phyloP scores from a whole-genome alignment of 2,888 invertebrate genomes.

The Andrena minutula region DNA sequence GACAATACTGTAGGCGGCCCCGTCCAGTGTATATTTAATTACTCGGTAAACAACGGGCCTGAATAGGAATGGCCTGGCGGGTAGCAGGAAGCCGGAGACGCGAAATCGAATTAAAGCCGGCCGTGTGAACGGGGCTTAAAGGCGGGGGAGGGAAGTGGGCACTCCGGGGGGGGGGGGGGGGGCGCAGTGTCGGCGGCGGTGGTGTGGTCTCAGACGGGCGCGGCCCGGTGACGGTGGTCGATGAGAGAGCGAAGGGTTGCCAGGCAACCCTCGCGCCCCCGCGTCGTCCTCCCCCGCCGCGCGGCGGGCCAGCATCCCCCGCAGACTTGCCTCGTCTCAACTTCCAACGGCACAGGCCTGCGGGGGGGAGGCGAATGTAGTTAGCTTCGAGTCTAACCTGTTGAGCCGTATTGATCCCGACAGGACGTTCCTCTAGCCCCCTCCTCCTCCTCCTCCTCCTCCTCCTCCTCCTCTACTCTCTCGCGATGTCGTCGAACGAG shows the following conservation, averaged over 20 bases:
- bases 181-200: conserved; percentile 42
- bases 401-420: conserved; percentile 83
- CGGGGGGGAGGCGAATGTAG: conserved; percentile 56
- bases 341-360: conserved; percentile 56
- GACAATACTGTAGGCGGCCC: neutral
- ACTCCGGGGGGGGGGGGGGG: too few relatives aligned
- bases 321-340: conserved; percentile 75
- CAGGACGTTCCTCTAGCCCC: conserved; percentile 31
- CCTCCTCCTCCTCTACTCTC: conserved; percentile 22
- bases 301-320: conserved; percentile 64
- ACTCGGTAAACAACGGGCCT: conserved; percentile 3
- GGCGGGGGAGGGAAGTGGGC: conserved; percentile 7
- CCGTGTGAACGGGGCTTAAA: conserved; percentile 63
- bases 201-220: conserved; percentile 81
- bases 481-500: conserved; percentile 23
- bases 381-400: conserved; percentile 78
- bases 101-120: conserved; percentile 43
- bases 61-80: neutral
- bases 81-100: conserved; percentile 13
- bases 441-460: too few relatives aligned
- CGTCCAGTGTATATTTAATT: conserved; percentile 1
- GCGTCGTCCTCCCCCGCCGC: conserved; percentile 40
- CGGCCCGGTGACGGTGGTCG: conserved; percentile 80
- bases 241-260: conserved; percentile 81
- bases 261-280: conserved; percentile 77